Evolutionary conservation across 1,140 invertebrate species (phyloP), one percentile per base, ranked within the genome.

Genomic region (Trinorchestia longiramus): DNA sequence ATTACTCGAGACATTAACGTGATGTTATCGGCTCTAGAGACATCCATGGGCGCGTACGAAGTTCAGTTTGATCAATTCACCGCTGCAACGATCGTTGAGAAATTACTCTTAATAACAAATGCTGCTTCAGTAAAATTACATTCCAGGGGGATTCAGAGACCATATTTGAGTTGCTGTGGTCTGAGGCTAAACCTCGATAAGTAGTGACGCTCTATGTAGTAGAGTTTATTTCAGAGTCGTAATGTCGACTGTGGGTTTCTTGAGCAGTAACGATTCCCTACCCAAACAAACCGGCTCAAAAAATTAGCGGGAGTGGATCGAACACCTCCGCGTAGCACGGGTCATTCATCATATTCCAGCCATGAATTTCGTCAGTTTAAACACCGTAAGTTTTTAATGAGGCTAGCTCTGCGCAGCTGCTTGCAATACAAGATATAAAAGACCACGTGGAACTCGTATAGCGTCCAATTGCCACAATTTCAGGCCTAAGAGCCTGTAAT

Each of bases 401-500:
- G 8, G 62, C 62, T 77, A 11, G 62, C 62, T 77, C 11, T 77
- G 62, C 62, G 62, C 28, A 77, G 62, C 28, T 11, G 62, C 62
- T 36, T 77, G 62, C 62, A 77, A 77, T 77, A 77, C 62, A 36
- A 77, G 62, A 77, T 77, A 77, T 36, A 77, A 77, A 77, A 77
- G 62, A 77, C 11, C 62, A 28, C 62, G 62, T 28, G 62, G 15
- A 90, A 4, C 23, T 90, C 88, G 88, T 90, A 90, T 28, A 90
- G 43, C 23, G 43, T 90, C 43, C 88, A 90, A 90, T 90, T 41
- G 88, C 41, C 41, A 42, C 88, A 90, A 90, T 90, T 43, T 41
- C 88, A 90, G n/a, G 88, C 88, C 88, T 90, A 90, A 90, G 88
- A 41, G 88, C 43, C 43, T 15, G 41, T 90, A 90, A 90, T 90